Evolutionary conservation across 1,140 invertebrate genomes (phyloP).

Genomic region (Formica exsecta): DNA sequence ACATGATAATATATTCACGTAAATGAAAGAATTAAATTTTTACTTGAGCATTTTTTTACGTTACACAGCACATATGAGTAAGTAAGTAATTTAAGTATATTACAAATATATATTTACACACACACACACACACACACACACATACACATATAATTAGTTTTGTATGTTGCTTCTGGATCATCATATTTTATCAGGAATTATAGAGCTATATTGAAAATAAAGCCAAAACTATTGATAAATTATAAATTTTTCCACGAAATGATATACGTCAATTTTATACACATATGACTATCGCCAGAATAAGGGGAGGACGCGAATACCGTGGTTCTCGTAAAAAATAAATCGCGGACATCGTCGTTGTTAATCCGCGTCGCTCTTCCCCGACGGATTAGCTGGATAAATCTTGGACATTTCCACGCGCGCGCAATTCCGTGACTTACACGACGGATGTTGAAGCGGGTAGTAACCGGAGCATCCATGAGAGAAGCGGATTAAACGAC

Average conservation of each 20-base stretch:
- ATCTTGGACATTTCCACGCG: slow-evolving; percentile 38
- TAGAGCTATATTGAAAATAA: no score
- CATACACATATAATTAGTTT: no score
- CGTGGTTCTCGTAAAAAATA: slow-evolving; percentile 27
- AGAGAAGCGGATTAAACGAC: slow-evolving; percentile 59
- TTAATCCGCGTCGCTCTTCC: slow-evolving; percentile 27
- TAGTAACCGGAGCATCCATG: slow-evolving; percentile 42
- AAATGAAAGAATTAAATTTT: slow-evolving; percentile 37
- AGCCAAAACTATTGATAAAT: no score
- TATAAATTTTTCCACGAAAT: no score
- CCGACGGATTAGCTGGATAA: slow-evolving; percentile 49
- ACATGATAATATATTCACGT: neutral
- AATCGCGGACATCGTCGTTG: slow-evolving; percentile 4
- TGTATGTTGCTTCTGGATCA: no score
- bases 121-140: no score
- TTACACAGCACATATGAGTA: neutral
- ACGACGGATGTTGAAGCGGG: slow-evolving; percentile 31
- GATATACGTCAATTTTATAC: no score
- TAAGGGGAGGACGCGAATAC: neutral
- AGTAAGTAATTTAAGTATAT: no score
- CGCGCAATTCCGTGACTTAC: slow-evolving; percentile 52
- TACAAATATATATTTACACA: no score
- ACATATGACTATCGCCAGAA: no score
- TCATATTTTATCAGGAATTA: no score
- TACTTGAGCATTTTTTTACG: slow-evolving; percentile 8